Evolutionary conservation across 2,113 vertebrate genomes (phyloP).

Genomic region (Rhinolophus sinicus): DNA sequence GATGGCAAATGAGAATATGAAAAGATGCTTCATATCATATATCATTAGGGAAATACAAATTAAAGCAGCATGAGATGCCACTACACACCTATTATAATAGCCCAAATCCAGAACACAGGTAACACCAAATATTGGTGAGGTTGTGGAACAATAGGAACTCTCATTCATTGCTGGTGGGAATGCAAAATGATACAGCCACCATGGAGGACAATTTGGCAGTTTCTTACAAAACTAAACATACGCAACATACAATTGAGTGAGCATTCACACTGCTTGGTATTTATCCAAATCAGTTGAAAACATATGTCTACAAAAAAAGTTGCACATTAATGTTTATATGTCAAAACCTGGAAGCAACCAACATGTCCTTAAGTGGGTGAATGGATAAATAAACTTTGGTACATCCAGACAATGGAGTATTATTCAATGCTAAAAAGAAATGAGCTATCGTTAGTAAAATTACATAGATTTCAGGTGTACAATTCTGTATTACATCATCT

Average conservation of each 20-base stretch:
- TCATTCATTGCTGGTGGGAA: no score
- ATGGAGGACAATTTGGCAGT: not conserved
- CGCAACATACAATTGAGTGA: not conserved
- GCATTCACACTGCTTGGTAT: not conserved
- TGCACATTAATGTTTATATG: not conserved
- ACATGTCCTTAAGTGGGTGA: not conserved
- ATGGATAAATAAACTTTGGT: not conserved
- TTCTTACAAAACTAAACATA: constrained; percentile 4
- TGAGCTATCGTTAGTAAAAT: no score
- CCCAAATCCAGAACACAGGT: not conserved
- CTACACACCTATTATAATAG: not conserved
- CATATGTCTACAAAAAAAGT: not conserved
- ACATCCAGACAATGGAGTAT: not conserved
- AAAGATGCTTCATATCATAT: not conserved
- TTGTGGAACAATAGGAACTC: not conserved
- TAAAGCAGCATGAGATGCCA: not conserved
- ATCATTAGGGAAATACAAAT: not conserved
- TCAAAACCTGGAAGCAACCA: not conserved
- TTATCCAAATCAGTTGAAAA: constrained; percentile 3
- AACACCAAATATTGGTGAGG: not conserved
- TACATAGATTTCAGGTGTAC: no score
- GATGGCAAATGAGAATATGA: not conserved
- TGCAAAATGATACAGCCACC: not conserved
- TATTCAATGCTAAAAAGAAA: constrained; percentile 5
- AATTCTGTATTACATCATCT: no score